phyloP scores from a whole-genome alignment of 2,113 vertebrate species.

The Donacobius atricapilla region DNA sequence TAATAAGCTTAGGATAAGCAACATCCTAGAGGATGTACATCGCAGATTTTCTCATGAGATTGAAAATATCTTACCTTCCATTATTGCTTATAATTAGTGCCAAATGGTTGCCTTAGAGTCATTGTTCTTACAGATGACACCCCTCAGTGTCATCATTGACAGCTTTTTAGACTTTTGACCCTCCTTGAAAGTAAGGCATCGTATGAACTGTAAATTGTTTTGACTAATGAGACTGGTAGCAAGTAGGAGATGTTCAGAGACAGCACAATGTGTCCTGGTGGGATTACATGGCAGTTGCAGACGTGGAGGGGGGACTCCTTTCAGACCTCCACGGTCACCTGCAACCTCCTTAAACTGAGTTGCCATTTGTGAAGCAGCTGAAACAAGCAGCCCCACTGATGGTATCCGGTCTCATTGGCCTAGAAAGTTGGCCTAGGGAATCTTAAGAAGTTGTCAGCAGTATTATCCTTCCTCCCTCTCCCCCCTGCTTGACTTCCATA shows the following conservation, averaged over 20 bases:
- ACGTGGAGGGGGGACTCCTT: background rate
- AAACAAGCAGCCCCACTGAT: background rate
- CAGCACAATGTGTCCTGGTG: background rate
- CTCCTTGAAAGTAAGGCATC: background rate
- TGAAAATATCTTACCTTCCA: background rate
- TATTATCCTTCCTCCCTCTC: background rate
- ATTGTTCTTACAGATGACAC: background rate
- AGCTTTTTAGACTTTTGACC: background rate
- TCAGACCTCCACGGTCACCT: background rate
- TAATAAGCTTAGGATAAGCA: background rate
- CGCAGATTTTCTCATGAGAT: background rate
- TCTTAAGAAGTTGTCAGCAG: background rate
- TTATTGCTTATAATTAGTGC: background rate
- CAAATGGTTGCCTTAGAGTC: background rate
- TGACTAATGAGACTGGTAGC: background rate
- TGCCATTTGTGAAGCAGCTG: background rate
- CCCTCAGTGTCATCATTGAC: background rate
- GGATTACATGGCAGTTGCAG: background rate
- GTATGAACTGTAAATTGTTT: background rate
- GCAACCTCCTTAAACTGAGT: background rate
- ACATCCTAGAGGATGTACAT: background rate
- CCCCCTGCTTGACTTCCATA: constrained; percentile 53
- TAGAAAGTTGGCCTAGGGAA: background rate
- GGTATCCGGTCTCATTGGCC: background rate
- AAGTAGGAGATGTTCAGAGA: background rate